These are phyloP conservation scores for Epistrophella euchroma DNA, from an alignment of 2,888 invertebrate species.

Conservation along the genomic window DNA sequence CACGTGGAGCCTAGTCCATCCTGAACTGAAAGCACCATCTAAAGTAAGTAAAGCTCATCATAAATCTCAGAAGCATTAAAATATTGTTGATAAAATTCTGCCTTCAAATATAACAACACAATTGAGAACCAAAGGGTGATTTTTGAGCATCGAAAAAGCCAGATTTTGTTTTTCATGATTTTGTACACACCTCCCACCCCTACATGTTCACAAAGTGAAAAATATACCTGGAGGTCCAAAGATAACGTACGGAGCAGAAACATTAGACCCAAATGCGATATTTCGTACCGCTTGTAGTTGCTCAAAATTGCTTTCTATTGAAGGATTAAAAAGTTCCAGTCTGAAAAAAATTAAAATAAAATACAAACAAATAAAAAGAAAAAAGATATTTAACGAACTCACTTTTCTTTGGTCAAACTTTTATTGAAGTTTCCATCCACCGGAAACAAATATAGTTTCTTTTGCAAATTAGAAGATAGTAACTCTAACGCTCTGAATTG, in stretches of 20 bases:
- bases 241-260: constrained; percentile 90
- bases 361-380: not conserved
- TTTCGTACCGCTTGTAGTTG: constrained; percentile 88
- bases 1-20: too few relatives aligned
- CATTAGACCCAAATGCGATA: constrained; percentile 87
- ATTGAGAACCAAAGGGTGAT: too few relatives aligned
- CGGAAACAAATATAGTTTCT: constrained; percentile 79
- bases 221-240: constrained; percentile 94
- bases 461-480: constrained; percentile 56
- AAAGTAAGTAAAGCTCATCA: too few relatives aligned
- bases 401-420: constrained; percentile 9
- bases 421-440: not conserved
- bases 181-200: too few relatives aligned
- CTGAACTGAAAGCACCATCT: too few relatives aligned
- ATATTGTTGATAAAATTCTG: too few relatives aligned
- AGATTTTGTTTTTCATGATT: too few relatives aligned
- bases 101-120: too few relatives aligned
- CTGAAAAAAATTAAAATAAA: constrained; percentile 51
- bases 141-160: too few relatives aligned
- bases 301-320: constrained; percentile 85
- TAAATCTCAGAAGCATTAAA: too few relatives aligned
- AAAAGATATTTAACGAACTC: not conserved
- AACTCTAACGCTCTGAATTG: constrained; percentile 80
- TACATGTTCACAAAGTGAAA: too few relatives aligned
- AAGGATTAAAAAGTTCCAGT: constrained; percentile 78